Conservation (phyloP, 2,888 invertebrate genomes). For the Schrankia costaestrigalis region DNA sequence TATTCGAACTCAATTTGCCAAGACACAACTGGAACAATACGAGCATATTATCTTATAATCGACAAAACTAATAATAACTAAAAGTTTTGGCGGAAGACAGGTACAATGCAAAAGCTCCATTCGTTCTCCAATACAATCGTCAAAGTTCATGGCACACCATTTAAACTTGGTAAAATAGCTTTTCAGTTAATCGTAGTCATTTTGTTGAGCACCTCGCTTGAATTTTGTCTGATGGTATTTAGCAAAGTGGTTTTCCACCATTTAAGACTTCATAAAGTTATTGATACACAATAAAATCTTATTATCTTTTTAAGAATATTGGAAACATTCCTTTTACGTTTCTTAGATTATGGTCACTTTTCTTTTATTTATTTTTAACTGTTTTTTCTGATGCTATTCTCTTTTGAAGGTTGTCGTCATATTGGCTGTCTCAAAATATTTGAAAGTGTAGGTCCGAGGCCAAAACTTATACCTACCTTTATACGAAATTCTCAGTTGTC, state of each 20-base stretch:
- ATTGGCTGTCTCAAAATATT: no score
- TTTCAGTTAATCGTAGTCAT: slow-evolving; percentile 71
- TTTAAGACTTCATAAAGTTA: slow-evolving; percentile 10
- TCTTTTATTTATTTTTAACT: no score
- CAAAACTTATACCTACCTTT: no score
- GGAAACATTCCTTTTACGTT: not conserved
- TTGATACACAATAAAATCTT: slow-evolving; percentile 5
- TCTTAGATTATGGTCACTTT: no score
- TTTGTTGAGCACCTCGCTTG: slow-evolving; percentile 57
- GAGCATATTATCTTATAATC: slow-evolving; percentile 28
- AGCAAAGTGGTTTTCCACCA: slow-evolving; percentile 33
- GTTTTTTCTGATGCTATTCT: no score
- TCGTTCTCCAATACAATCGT: slow-evolving; percentile 57
- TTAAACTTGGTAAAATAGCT: slow-evolving; percentile 70
- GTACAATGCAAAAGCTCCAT: slow-evolving; percentile 59
- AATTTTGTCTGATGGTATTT: slow-evolving; percentile 58
- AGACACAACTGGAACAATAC: slow-evolving; percentile 13
- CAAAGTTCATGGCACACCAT: slow-evolving; percentile 59
- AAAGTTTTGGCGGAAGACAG: slow-evolving; percentile 44
- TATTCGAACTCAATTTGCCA: slow-evolving; percentile 14
- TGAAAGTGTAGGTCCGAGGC: no score
- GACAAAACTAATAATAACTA: slow-evolving; percentile 40
- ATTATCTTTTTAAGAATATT: not conserved
- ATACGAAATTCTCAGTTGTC: no score
- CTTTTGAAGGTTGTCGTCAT: no score